phyloP scores from a whole-genome alignment of 2,113 vertebrate genomes.

The Odontophorus gujanensis region DNA sequence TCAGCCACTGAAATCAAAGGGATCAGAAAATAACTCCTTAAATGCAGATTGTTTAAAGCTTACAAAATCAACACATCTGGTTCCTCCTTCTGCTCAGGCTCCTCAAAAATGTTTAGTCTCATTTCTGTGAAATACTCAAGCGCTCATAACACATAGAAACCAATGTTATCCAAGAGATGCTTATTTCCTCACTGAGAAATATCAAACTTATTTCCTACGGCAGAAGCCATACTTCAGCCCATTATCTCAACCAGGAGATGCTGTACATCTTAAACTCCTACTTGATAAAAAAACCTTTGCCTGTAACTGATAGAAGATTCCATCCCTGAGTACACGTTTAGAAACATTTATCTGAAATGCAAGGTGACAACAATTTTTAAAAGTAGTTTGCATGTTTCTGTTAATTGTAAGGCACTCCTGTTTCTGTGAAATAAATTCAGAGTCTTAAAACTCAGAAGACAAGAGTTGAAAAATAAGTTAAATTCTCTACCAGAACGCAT shows the following conservation, averaged over 20 bases:
- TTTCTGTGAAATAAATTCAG: background rate
- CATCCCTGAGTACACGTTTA: background rate
- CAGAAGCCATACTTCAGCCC: background rate
- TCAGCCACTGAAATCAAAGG: background rate
- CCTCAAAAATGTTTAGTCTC: background rate
- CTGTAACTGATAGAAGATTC: background rate
- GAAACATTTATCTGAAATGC: background rate
- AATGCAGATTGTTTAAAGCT: background rate
- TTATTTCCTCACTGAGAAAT: background rate
- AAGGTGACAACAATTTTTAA: background rate
- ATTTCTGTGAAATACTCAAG: background rate
- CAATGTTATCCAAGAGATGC: background rate
- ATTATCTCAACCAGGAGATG: background rate
- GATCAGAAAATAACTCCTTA: background rate
- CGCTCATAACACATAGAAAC: background rate
- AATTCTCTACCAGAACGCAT: conserved; percentile 49
- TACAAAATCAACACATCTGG: conserved; percentile 23
- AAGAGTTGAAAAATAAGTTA: conserved; percentile 26
- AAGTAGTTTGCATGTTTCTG: background rate
- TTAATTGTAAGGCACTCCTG: background rate
- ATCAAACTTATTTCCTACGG: background rate
- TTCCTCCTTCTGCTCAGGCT: background rate
- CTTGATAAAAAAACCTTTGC: background rate
- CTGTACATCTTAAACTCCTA: background rate
- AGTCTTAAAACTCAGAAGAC: background rate